Conservation (phyloP, 1,140 invertebrate species). For the Arion vulgaris region DNA sequence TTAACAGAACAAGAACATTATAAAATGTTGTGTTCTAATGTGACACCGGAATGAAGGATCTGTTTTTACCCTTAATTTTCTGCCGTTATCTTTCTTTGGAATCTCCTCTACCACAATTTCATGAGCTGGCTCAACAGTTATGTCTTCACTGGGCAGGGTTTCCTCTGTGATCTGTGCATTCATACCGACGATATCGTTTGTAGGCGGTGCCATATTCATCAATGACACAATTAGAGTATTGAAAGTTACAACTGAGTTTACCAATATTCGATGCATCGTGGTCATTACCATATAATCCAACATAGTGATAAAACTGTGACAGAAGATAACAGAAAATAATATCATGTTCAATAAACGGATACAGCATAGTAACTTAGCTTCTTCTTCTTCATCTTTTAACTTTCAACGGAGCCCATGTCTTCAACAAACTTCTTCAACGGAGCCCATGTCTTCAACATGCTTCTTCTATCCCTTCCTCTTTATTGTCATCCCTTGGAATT, state of each 20-base stretch:
- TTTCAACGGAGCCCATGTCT: too few relatives aligned
- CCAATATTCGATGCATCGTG: slow-evolving; percentile 19
- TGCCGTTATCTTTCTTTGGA: background rate
- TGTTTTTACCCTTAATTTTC: background rate
- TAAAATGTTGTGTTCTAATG: too few relatives aligned
- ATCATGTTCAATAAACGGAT: too few relatives aligned
- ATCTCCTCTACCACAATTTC: background rate
- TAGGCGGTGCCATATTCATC: background rate
- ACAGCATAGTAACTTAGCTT: too few relatives aligned
- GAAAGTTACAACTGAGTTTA: background rate
- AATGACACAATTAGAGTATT: background rate
- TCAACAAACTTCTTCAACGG: too few relatives aligned
- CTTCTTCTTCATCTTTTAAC: too few relatives aligned
- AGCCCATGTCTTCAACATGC: too few relatives aligned
- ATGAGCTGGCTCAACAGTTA: background rate
- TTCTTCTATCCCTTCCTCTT: too few relatives aligned
- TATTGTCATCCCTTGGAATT: too few relatives aligned
- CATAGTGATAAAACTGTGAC: slow-evolving; percentile 30
- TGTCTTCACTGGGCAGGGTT: background rate
- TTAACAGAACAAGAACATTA: too few relatives aligned
- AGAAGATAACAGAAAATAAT: too few relatives aligned
- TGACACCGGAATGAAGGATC: too few relatives aligned
- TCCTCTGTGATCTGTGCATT: background rate
- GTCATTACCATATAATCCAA: slow-evolving; percentile 32
- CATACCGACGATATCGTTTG: background rate